Conservation (phyloP, 2,888 invertebrate genomes). For the Drosophila recens region DNA sequence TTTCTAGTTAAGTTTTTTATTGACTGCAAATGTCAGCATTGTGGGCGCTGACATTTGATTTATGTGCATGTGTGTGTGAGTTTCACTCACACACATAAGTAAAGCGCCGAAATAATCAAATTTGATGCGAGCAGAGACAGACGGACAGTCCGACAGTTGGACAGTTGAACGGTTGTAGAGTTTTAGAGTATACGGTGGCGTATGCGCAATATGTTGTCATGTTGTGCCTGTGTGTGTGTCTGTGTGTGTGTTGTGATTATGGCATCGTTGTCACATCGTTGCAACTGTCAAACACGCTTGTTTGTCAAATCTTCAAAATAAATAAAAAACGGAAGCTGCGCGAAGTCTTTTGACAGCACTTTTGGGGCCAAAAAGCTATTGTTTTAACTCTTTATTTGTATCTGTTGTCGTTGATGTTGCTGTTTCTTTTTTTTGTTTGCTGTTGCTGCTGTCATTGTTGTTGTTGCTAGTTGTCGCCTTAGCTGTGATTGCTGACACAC, state of each 20-base stretch:
- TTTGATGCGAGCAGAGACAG: conserved; percentile 2
- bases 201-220: conserved; percentile 42
- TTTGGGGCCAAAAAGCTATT: conserved; percentile 36
- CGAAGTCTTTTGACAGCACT: conserved; percentile 62
- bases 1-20: conserved; percentile 36
- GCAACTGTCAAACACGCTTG: conserved; percentile 50
- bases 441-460: not conserved
- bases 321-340: conserved; percentile 73
- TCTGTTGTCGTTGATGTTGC: not conserved
- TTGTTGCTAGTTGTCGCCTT: conserved; percentile 27
- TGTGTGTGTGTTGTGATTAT: conserved; percentile 47
- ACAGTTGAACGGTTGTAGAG: conserved; percentile 1
- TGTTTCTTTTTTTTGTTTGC: not conserved
- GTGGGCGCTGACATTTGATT: conserved; percentile 76
- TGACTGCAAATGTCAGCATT: conserved; percentile 69
- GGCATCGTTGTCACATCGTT: conserved; percentile 62
- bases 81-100: conserved; percentile 38
- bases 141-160: conserved; percentile 1
- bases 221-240: not conserved
- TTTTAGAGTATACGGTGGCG: conserved; percentile 18
- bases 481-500: conserved; percentile 52
- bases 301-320: conserved; percentile 28
- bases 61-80: conserved; percentile 32
- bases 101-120: conserved; percentile 6
- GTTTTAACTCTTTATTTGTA: conserved; percentile 30